Conservation (phyloP, 2,113 vertebrate species). For the Alethe diademata region DNA sequence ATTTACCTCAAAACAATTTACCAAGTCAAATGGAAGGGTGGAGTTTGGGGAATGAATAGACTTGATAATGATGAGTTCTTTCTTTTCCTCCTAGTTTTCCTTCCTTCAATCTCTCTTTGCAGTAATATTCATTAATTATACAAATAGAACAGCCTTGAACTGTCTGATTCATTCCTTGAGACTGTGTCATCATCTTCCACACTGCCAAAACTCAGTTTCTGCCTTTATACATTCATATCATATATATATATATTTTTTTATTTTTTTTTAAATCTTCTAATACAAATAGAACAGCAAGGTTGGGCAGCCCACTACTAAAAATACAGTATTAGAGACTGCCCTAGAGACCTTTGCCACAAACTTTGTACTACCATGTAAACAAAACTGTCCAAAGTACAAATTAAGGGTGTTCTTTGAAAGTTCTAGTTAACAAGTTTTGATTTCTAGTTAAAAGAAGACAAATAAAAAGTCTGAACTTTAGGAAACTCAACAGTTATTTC, state of each 20-base stretch:
- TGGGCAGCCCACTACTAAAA: not conserved
- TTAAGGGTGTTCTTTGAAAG: not conserved
- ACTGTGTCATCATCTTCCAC: not conserved
- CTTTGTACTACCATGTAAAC: not conserved
- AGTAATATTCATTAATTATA: not conserved
- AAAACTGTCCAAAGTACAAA: not conserved
- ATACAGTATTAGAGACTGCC: not conserved
- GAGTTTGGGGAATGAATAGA: not conserved
- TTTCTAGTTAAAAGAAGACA: not conserved
- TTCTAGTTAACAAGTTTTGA: not conserved
- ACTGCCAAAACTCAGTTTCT: not conserved
- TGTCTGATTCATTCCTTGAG: not conserved
- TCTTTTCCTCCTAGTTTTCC: not conserved
- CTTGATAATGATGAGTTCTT: not conserved
- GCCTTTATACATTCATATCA: not conserved
- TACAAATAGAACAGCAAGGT: not conserved
- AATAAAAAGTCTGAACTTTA: not conserved
- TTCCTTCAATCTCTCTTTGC: not conserved
- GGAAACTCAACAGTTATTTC: not conserved
- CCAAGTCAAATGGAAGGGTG: rapidly evolving
- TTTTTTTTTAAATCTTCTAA: not conserved
- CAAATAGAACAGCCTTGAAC: not conserved
- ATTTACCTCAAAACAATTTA: not conserved
- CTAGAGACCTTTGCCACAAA: not conserved
- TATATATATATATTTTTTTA: not conserved